Evolutionary conservation across 1,140 invertebrate species (phyloP), one percentile per base, ranked within the genome.

Genomic region (Leptinotarsa defecta): DNA sequence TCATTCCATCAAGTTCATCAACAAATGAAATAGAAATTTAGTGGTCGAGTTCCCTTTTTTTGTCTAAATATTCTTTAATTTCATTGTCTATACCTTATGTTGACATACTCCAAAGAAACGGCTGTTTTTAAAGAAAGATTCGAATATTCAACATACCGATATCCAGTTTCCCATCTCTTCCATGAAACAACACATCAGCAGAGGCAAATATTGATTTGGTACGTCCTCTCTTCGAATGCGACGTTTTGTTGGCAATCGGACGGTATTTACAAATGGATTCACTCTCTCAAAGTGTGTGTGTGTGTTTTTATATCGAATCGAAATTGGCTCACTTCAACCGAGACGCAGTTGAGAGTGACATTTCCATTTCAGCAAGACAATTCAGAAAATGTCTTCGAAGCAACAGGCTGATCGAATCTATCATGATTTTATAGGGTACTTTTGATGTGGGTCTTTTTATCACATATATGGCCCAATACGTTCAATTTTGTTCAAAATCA

Each of bases 231-330:
- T 24, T 15, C 64, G 64, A 65, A 57, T 24, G 27, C 64, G 64
- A 65, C 15, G 64, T 65, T 65, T 34, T 65, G 64, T 57, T 57
- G 52, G 52, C 52, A 57, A 65, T 65, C 64, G 20, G 4, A 19
- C 11, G 27, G 24, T 24, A 65, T 65, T 65, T 65, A 34, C 20
- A 34, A 65, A 65, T 65, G 27, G 64, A 65, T 65, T 15, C 27
- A 34, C 27, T 65, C 20, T 65, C 27, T n/a, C 4, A 20, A n/a
- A 19, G 64, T 65, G 20, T 24, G 64, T 65, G 64, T 65, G 64
- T 34, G 3, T 65, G 64, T 34, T 24, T 65, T 22, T 65, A 65
- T 65, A 65, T 22, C 64, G 27, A 65, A 17, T 65, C 64, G 17
- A 20, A 65, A 17, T 65, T 65, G 64, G 27, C 27, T 57, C 52